Base-by-base conservation (phyloP, 2,888 invertebrate species). In the Clostera curtula region DNA sequence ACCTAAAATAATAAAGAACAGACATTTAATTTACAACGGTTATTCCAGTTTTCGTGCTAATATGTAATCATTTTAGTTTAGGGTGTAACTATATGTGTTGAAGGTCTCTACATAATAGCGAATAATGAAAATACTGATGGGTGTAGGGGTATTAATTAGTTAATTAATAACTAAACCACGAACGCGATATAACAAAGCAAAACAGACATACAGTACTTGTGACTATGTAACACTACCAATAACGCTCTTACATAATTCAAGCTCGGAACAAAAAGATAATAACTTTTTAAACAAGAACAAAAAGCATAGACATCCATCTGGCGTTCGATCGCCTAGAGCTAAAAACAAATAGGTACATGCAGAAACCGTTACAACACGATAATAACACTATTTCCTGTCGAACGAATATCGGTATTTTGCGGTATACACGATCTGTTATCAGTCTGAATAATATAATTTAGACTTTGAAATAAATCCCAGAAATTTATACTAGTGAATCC, bases 331-430 rank as follows among this genome's bases (percentile, higher is more conserved):
- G 25, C 10, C 31, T 19, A 16, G n/a, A 25, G 24, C 21, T 34
- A 29, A 27, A 31, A 27, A 33, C 11, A 25, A 31, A 33, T 26
- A 40, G 27, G 22, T 32, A 36, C 36, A 7, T 8, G 2, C 40
- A 43, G 24, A 26, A 51, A 43, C 49, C 41, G 53, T 45, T 55
- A 49, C 25, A 44, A 50, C 30, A 28, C 37, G 49, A 49, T 51
- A 56, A 49, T 45, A 54, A 42, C 47, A 48, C 41, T 31, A 36
- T 59, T 60, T 60, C 60, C 60, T 56, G 58, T 44, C 40, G 43
- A 45, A 40, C 31, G 31, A 35, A 15, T 36, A 41, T 38, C 38
- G 35, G 40, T 47, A 41, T 43, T 38, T 36, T 29, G 41, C 33
- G 46, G 50, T 39, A 37, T 40, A 25, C 19, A 30, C 35, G 12